Evolutionary conservation across 2,797 vertebrate species (phyloP), one percentile per base, ranked within the genome.

Genomic region (Pelodytes ibericus): DNA sequence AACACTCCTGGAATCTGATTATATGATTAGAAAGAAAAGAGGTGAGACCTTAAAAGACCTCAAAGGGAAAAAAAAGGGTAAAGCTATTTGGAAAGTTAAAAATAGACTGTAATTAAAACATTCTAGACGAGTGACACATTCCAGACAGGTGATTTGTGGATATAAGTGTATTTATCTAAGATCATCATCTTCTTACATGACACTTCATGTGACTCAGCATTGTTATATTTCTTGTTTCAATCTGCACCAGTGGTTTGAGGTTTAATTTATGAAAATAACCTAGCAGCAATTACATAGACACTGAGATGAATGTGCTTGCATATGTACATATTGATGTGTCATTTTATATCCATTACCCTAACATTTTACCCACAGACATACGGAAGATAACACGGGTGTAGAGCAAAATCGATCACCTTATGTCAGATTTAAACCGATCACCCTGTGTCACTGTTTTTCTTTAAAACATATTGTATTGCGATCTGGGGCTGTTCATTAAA

Each of bases 81-180:
- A 41, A 27, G 6, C 18, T 59, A n/a, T 69, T 39, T 56, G 13
- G 31, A 53, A n/a, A n/a, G 29, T 24, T 72, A 72, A 67, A 78
- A 51, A 72, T 72, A 78, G 69, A 78, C 56, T 33, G 69, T 29
- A 78, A 68, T 78, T 78, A 78, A 67, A 56, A 68, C 56, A 78
- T 78, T 72, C 39, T 61, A 78, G 70, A 72, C 75, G 13, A 66
- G 18, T 78, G 75, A 78, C 75, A 78, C 75, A 68, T 47, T 27
- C 18, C 41, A 78, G 69, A 78, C 70, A 72, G 62, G 75, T 66
- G 70, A 60, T 64, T 69, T 70, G 60, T 56, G 66, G 31, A 71
- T 71, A 69, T 71, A 60, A 64, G 53, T 63, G 49, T 66, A 61
- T 57, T 78, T 78, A 66, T 78, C 75, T 65, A 39, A 67, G 62